Conservation (phyloP, 2,888 invertebrate species). For the Dryococelus australis region DNA sequence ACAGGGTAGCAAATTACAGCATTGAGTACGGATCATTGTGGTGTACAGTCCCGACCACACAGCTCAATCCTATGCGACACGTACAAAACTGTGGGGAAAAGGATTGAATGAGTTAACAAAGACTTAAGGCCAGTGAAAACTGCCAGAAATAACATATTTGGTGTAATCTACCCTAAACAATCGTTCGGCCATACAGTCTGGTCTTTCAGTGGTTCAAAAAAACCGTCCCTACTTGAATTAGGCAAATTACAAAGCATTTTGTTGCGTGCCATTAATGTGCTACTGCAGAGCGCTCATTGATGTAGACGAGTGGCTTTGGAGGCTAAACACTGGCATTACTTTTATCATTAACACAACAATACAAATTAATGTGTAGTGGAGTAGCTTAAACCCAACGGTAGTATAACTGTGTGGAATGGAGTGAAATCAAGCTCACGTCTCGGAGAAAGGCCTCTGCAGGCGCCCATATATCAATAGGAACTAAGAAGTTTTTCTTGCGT, state of each 20-base stretch:
- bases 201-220: too few relatives aligned
- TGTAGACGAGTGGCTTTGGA: not conserved
- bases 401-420: not conserved
- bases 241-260: not conserved
- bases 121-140: too few relatives aligned
- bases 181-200: too few relatives aligned
- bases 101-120: too few relatives aligned
- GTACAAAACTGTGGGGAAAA: too few relatives aligned
- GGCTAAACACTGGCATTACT: not conserved
- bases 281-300: not conserved
- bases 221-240: too few relatives aligned
- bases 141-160: too few relatives aligned
- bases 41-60: too few relatives aligned
- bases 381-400: not conserved
- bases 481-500: not conserved
- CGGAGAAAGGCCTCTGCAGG: not conserved
- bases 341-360: not conserved
- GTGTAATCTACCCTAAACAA: too few relatives aligned
- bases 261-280: not conserved
- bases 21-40: too few relatives aligned
- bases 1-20: too few relatives aligned
- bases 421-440: not conserved
- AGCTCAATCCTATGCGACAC: too few relatives aligned
- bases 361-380: not conserved
- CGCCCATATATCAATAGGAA: constrained; percentile 1